These are phyloP conservation scores for Heliocidaris tuberculata DNA, from an alignment of 35 echinoderm and acorn worm genomes.

Conservation along the genomic window DNA sequence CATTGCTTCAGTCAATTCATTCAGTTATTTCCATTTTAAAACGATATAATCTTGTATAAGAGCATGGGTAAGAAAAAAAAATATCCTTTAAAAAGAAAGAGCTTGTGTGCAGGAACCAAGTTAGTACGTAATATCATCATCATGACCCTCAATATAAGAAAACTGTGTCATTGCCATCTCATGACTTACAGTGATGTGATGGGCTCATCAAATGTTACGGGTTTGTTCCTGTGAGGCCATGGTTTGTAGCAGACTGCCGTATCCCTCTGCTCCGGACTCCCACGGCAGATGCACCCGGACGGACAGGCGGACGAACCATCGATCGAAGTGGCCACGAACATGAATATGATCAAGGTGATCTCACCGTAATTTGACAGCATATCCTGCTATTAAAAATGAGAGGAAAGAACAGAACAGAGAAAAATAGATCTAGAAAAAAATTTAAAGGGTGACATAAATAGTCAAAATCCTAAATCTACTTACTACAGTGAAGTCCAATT, in stretches of 20 bases:
- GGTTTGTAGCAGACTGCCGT: not conserved
- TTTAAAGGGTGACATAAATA: no score
- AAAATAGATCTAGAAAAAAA: no score
- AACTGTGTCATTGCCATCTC: no score
- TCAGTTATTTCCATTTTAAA: no score
- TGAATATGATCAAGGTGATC: not conserved
- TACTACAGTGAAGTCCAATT: no score
- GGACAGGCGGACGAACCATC: not conserved
- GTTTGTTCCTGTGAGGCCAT: not conserved
- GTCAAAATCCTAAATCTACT: no score
- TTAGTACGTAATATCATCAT: not conserved
- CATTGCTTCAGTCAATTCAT: no score
- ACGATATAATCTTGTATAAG: no score
- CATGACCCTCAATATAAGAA: no score
- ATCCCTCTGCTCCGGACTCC: not conserved
- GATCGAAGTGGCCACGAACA: not conserved
- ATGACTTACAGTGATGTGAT: conserved; percentile 2
- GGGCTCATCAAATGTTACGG: not conserved
- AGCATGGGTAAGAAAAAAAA: no score
- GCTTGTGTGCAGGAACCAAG: not conserved
- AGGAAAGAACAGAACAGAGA: no score
- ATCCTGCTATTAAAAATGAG: not conserved
- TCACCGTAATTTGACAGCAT: not conserved
- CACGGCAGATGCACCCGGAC: conserved; percentile 7
- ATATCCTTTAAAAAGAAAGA: not conserved